Conservation (phyloP, 2,113 vertebrate species). For the Eonycteris spelaea region DNA sequence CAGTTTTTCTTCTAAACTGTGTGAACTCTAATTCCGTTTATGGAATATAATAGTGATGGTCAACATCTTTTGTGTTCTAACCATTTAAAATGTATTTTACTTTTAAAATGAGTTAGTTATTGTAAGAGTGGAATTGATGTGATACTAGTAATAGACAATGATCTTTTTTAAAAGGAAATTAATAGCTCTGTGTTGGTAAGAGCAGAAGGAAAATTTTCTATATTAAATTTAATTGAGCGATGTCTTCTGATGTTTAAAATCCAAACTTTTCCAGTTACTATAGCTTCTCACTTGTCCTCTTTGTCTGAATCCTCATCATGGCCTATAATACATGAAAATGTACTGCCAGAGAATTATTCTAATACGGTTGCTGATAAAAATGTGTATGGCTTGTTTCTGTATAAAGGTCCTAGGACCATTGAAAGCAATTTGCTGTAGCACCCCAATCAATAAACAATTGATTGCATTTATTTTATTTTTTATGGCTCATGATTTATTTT, state of each 20-base stretch:
- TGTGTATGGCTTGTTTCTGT: slow-evolving; percentile 18
- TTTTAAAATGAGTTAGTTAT: slow-evolving; percentile 19
- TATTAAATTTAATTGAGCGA: neutral
- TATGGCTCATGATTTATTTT: slow-evolving; percentile 45
- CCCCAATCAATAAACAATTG: slow-evolving; percentile 26
- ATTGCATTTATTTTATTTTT: slow-evolving; percentile 56
- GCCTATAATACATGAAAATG: neutral
- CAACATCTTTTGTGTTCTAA: neutral
- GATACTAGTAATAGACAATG: neutral
- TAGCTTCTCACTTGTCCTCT: neutral
- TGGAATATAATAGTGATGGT: neutral
- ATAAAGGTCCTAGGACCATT: neutral
- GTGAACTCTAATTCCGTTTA: neutral
- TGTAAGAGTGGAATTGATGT: neutral
- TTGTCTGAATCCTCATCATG: neutral
- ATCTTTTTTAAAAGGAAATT: neutral
- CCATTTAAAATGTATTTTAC: neutral
- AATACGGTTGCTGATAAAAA: slow-evolving; percentile 3
- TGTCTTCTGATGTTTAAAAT: neutral
- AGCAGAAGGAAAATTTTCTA: neutral
- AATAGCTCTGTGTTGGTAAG: neutral
- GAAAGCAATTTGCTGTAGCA: slow-evolving; percentile 41
- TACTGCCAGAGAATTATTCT: neutral
- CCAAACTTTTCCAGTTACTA: neutral
- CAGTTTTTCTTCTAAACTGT: neutral